These are phyloP conservation scores for Sycophila sp. DNA, from an alignment of 1,140 invertebrate genomes.

Conservation along the genomic window DNA sequence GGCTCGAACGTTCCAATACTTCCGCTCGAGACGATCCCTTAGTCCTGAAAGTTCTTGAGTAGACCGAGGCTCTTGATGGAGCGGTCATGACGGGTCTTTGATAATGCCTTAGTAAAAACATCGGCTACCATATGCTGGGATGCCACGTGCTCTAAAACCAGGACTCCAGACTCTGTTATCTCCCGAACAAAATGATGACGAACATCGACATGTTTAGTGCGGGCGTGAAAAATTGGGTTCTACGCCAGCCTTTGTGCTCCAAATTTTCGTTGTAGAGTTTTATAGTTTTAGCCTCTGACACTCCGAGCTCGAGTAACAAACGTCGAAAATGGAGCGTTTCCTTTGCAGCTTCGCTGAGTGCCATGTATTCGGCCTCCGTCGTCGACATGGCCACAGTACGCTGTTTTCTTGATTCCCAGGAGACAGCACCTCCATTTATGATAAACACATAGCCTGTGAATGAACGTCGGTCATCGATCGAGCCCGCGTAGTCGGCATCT, in stretches of 20 bases:
- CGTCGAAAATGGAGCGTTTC: constrained; percentile 36
- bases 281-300: background rate
- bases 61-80: no score
- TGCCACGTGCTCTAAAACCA: background rate
- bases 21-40: no score
- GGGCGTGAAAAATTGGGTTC: constrained; percentile 34
- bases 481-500: constrained; percentile 48
- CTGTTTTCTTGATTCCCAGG: constrained; percentile 44
- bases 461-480: constrained; percentile 41
- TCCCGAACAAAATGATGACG: constrained; percentile 4
- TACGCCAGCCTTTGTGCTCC: constrained; percentile 22
- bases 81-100: no score
- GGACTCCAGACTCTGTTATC: background rate
- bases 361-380: constrained; percentile 60
- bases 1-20: no score
- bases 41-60: no score
- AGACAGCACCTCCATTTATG: constrained; percentile 10
- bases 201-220: constrained; percentile 38
- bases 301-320: constrained; percentile 40
- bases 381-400: constrained; percentile 47
- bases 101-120: background rate
- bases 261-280: constrained; percentile 35
- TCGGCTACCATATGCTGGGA: background rate
- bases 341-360: constrained; percentile 44
- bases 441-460: constrained; percentile 42